phyloP scores from a whole-genome alignment of 2,797 vertebrate genomes.

The Emys orbicularis region DNA sequence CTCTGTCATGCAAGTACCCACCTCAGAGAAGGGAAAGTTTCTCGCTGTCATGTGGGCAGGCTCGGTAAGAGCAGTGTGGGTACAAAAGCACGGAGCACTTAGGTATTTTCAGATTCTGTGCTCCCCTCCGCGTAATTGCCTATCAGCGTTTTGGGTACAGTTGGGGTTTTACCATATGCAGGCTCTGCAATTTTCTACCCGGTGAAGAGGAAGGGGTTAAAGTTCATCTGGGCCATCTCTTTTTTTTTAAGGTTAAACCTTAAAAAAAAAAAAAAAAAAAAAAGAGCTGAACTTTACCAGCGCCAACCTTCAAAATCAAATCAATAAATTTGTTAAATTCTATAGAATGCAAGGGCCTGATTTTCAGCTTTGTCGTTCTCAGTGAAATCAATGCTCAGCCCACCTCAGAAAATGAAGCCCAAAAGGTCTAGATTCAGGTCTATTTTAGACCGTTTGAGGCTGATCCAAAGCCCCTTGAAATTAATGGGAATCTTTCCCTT shows the following conservation, averaged over 20 bases:
- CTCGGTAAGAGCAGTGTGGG: neutral
- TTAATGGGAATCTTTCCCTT: neutral
- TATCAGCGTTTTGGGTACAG: neutral
- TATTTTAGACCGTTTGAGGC: neutral
- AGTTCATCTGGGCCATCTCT: neutral
- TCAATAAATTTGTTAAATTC: neutral
- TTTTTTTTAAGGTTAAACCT: neutral
- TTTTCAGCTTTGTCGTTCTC: neutral
- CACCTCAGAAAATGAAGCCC: too few species aligned
- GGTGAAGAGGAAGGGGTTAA: neutral
- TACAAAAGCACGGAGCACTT: neutral
- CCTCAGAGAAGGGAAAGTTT: slow-evolving; percentile 40
- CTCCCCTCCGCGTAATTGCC: neutral
- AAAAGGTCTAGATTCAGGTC: neutral
- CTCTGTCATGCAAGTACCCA: neutral
- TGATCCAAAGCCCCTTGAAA: neutral
- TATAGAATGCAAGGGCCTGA: neutral
- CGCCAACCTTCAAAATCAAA: neutral
- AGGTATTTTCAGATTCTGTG: neutral
- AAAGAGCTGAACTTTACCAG: neutral
- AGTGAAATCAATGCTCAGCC: neutral
- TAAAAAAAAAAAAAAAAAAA: neutral
- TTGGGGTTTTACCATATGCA: neutral
- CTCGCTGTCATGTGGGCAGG: neutral
- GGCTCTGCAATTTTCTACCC: neutral